These are phyloP conservation scores for Axis porcinus DNA, from an alignment of 2,113 vertebrate genomes.

Conservation along the genomic window DNA sequence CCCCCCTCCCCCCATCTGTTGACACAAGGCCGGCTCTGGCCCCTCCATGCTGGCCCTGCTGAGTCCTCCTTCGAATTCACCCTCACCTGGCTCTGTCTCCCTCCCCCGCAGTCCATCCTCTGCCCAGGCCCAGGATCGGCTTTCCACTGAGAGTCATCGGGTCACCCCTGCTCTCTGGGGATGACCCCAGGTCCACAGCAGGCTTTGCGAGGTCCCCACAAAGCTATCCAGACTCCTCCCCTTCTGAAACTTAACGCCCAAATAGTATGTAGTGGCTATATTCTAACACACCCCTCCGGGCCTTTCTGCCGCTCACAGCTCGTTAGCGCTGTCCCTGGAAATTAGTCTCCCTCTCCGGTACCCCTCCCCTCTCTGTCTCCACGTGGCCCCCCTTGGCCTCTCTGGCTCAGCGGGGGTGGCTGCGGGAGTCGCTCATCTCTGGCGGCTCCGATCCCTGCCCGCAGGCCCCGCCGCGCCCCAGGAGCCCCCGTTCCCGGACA, in stretches of 20 bases:
- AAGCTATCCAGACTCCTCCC: background rate
- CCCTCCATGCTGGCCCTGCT: rapidly evolving
- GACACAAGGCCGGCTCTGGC: background rate
- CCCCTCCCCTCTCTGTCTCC: background rate
- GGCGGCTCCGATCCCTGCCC: rapidly evolving
- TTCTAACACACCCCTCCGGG: too few relatives aligned
- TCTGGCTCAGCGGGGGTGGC: background rate
- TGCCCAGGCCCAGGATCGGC: background rate
- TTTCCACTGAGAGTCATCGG: rapidly evolving
- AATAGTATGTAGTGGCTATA: rapidly evolving
- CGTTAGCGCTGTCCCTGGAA: background rate
- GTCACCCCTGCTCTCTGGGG: background rate
- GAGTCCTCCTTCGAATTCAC: too few relatives aligned
- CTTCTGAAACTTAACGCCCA: background rate
- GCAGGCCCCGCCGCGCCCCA: background rate
- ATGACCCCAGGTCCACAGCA: background rate
- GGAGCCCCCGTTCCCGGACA: conserved; percentile 64
- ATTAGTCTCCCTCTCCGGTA: background rate
- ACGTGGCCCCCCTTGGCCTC: rapidly evolving
- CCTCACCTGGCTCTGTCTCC: background rate
- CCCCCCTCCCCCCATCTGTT: rapidly evolving
- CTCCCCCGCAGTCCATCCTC: background rate
- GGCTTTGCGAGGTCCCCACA: background rate
- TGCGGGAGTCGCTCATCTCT: background rate
- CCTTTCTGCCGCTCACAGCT: background rate